These are phyloP conservation scores for Tragelaphus strepsiceros DNA, from an alignment of 2,113 vertebrate species.

Conservation along the genomic window DNA sequence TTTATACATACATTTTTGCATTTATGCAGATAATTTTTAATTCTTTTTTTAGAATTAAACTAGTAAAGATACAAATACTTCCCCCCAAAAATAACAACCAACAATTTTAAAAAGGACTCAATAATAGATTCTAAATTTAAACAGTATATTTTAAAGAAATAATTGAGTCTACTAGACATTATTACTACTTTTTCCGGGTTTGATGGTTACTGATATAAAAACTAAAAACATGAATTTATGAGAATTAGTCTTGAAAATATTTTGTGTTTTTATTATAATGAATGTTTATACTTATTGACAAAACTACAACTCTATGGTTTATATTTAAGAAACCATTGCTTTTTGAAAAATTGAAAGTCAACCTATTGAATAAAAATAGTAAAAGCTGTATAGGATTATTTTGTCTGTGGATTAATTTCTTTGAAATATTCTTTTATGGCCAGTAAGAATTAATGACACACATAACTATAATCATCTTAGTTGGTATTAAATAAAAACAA, in stretches of 20 bases:
- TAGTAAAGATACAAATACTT: neutral
- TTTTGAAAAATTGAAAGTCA: constrained; percentile 65
- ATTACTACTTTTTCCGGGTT: too few species aligned
- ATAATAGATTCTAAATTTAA: neutral
- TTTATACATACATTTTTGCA: neutral
- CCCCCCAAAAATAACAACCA: neutral
- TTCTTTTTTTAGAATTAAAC: neutral
- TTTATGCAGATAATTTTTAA: neutral
- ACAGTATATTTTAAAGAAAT: neutral
- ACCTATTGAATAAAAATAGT: constrained; percentile 65
- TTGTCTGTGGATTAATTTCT: constrained; percentile 68
- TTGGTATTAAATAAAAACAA: constrained; percentile 87
- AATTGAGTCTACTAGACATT: neutral
- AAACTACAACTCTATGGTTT: neutral
- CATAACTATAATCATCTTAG: constrained; percentile 94
- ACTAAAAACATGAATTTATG: neutral
- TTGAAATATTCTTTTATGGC: constrained; percentile 81
- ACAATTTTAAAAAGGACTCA: neutral
- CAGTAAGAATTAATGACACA: constrained; percentile 85
- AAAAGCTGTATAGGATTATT: constrained; percentile 67
- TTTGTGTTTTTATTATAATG: neutral
- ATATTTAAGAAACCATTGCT: constrained; percentile 5
- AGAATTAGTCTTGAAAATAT: neutral
- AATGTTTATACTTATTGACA: neutral
- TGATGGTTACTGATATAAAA: too few species aligned